phyloP scores from a whole-genome alignment of 23 tunicate genomes.

The Ascidia mentula region DNA sequence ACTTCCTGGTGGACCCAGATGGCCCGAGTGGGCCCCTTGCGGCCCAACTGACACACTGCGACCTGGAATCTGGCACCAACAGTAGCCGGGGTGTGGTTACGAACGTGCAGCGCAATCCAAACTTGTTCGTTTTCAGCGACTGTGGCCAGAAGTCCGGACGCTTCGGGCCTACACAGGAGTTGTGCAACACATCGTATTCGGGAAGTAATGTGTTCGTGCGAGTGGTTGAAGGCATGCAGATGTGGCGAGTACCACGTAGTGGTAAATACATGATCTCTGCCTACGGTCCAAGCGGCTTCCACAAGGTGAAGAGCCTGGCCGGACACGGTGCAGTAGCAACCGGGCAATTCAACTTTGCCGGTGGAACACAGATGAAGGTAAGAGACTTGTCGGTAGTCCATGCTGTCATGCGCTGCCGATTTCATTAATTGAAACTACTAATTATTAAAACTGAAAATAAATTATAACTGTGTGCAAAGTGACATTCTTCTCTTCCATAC shows the following conservation, averaged over 20 bases:
- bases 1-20: conserved; percentile 70
- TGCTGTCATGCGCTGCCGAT: too few species aligned
- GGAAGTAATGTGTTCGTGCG: conserved; percentile 51
- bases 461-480: too few species aligned
- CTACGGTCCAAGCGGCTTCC: conserved; percentile 81
- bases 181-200: conserved; percentile 67
- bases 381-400: too few species aligned
- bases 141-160: conserved; percentile 75
- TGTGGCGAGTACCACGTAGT: conserved; percentile 71
- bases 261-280: conserved; percentile 79
- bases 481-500: too few species aligned
- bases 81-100: neutral
- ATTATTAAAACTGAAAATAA: too few species aligned
- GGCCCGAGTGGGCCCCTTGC: conserved; percentile 27
- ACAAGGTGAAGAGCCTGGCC: conserved; percentile 17
- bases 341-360: conserved; percentile 54
- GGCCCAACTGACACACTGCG: conserved; percentile 25
- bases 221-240: conserved; percentile 69
- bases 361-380: conserved; percentile 60
- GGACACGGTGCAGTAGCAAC: conserved; percentile 76
- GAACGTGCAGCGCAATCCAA: conserved; percentile 22
- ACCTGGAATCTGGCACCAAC: conserved; percentile 23
- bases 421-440: too few species aligned
- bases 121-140: conserved; percentile 63
- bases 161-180: conserved; percentile 68